Percentiles rank a stretch among this genome's conserved stretches.
phyloP scores from a whole-genome alignment of 2,888 invertebrate genomes.

The Cephus rjabovi region DNA sequence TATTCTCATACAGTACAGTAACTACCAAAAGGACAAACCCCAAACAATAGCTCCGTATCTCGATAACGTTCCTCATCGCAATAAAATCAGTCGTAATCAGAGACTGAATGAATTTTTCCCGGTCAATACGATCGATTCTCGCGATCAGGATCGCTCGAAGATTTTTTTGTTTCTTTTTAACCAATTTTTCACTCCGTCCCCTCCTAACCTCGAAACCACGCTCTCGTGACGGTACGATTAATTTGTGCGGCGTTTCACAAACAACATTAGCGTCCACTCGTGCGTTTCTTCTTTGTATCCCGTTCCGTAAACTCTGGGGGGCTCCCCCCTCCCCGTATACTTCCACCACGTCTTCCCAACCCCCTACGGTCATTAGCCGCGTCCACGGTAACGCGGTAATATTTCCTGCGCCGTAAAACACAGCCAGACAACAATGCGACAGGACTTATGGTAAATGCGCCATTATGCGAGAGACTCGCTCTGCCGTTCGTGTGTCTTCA shows the following conservation, averaged over 20 bases:
- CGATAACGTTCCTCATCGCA: not conserved
- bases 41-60: not conserved
- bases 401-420: conserved; percentile 8
- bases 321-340: not conserved
- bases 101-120: not conserved
- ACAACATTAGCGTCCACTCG: conserved; percentile 25
- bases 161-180: conserved; percentile 1
- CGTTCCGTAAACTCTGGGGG: not conserved
- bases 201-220: conserved; percentile 12
- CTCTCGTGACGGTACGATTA: conserved; percentile 20
- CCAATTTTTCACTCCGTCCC: conserved; percentile 15
- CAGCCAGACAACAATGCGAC: conserved; percentile 23
- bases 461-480: conserved; percentile 21
- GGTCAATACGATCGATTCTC: not conserved
- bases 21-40: not conserved
- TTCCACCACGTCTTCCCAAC: not conserved
- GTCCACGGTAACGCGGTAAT: conserved; percentile 21
- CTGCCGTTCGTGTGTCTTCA: conserved; percentile 1
- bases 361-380: conserved; percentile 27
- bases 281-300: conserved; percentile 8
- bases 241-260: conserved; percentile 20
- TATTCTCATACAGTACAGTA: not conserved
- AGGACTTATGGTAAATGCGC: conserved; percentile 24
- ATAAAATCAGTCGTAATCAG: not conserved
- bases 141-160: not conserved